These are phyloP conservation scores for Champsocephalus esox DNA, from an alignment of 2,797 vertebrate genomes.

Conservation along the genomic window DNA sequence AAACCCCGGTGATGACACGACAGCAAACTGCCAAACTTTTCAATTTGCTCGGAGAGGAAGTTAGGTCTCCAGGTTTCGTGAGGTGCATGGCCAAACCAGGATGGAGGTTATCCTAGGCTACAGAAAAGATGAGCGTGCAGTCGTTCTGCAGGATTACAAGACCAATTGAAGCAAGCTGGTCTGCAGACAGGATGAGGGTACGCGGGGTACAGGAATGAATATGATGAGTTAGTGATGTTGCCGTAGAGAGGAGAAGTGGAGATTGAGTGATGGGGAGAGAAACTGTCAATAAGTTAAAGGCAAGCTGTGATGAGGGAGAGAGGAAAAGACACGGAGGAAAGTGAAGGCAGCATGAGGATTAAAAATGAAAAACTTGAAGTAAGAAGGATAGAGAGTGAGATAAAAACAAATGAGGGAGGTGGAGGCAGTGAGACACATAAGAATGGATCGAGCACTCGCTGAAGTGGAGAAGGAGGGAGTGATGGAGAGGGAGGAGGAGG, in stretches of 20 bases:
- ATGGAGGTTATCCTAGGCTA: constrained; percentile 26
- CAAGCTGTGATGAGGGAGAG: constrained; percentile 19
- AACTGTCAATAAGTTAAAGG: constrained; percentile 51
- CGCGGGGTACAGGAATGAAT: constrained; percentile 47
- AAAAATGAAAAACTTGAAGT: constrained; percentile 26
- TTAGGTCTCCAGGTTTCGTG: constrained; percentile 29
- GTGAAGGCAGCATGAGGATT: constrained; percentile 11
- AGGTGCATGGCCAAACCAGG: constrained; percentile 37
- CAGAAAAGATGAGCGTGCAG: neutral
- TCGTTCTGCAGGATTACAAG: constrained; percentile 41
- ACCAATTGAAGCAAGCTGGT: constrained; percentile 28
- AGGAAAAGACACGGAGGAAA: constrained; percentile 13
- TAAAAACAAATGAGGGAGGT: constrained; percentile 9
- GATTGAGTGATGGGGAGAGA: constrained; percentile 39
- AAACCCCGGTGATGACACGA: constrained; percentile 17
- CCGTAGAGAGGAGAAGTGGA: constrained; percentile 16
- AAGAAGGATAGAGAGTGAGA: constrained; percentile 5
- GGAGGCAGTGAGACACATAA: constrained; percentile 63
- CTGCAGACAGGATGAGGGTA: constrained; percentile 10
- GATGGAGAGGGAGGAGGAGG: constrained; percentile 69
- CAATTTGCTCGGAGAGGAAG: constrained; percentile 47
- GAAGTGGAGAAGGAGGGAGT: constrained; percentile 61
- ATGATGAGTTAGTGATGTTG: constrained; percentile 53
- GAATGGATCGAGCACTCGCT: constrained; percentile 67
- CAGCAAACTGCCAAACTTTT: constrained; percentile 44